phyloP scores from a whole-genome alignment of 2,888 invertebrate species.

The Euproctis similis region DNA sequence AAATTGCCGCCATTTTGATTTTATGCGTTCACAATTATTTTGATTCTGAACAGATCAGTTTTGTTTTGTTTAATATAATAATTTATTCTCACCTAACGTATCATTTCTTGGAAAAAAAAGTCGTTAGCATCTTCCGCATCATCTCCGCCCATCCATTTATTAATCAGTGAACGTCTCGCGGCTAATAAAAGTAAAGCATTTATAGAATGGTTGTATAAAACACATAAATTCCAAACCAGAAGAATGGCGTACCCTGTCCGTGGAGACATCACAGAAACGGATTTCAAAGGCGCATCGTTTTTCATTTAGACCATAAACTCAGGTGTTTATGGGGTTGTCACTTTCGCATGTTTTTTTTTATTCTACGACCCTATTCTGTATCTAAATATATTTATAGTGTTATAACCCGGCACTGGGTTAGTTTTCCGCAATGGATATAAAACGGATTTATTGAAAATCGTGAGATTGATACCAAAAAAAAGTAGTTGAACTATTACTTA shows the following conservation, averaged over 20 bases:
- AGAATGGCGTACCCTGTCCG: constrained; percentile 56
- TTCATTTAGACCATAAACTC: constrained; percentile 60
- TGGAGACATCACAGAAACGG: constrained; percentile 66
- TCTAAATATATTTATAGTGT: constrained; percentile 22
- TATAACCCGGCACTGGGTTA: constrained; percentile 14
- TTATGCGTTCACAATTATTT: background rate
- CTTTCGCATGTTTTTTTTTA: constrained; percentile 41
- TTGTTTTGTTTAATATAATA: constrained; percentile 18
- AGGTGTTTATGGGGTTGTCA: constrained; percentile 62
- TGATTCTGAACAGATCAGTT: background rate
- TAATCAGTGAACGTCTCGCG: constrained; percentile 69
- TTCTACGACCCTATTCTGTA: constrained; percentile 20
- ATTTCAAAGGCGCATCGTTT: constrained; percentile 66
- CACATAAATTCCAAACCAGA: constrained; percentile 60
- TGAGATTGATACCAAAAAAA: no score
- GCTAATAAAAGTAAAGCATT: constrained; percentile 66
- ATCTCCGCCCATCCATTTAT: constrained; percentile 67
- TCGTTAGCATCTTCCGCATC: constrained; percentile 61
- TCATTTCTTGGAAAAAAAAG: constrained; percentile 54
- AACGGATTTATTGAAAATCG: no score
- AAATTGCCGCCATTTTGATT: no score
- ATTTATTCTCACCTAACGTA: constrained; percentile 20
- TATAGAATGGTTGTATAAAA: constrained; percentile 66
- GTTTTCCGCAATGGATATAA: no score
- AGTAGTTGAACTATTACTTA: no score